Conservation (phyloP, 2,797 vertebrate genomes). For the Crocidura indochinensis region DNA sequence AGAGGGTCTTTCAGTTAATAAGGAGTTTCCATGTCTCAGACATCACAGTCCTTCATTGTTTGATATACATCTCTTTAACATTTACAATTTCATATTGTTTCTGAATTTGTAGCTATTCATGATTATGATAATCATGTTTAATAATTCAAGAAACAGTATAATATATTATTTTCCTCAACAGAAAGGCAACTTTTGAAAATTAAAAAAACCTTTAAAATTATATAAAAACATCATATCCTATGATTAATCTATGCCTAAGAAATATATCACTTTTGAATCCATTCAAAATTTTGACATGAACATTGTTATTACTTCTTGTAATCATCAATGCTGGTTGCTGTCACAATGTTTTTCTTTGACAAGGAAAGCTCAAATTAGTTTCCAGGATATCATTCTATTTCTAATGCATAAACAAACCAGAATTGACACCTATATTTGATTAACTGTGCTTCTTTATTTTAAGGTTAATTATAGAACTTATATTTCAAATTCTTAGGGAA, state of each 20-base stretch:
- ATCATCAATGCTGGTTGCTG: neutral
- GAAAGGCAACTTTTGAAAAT: neutral
- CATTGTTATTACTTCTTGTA: neutral
- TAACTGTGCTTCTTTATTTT: neutral
- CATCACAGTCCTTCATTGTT: neutral
- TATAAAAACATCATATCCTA: neutral
- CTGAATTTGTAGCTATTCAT: neutral
- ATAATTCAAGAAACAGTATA: neutral
- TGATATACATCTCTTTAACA: neutral
- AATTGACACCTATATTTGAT: neutral
- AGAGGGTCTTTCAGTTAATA: neutral
- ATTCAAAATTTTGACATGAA: neutral
- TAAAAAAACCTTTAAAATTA: neutral
- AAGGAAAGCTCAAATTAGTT: neutral
- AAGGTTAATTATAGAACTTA: neutral
- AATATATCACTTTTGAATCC: neutral
- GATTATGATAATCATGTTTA: neutral
- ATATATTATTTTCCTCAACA: neutral
- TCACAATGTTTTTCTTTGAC: conserved; percentile 9
- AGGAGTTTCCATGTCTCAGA: neutral
- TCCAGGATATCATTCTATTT: neutral
- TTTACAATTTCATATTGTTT: neutral
- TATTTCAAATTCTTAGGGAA: conserved; percentile 14
- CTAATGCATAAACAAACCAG: neutral
- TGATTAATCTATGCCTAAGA: neutral